These are phyloP conservation scores for Nycticorax nycticorax DNA, from an alignment of 2,113 vertebrate genomes.

Conservation along the genomic window DNA sequence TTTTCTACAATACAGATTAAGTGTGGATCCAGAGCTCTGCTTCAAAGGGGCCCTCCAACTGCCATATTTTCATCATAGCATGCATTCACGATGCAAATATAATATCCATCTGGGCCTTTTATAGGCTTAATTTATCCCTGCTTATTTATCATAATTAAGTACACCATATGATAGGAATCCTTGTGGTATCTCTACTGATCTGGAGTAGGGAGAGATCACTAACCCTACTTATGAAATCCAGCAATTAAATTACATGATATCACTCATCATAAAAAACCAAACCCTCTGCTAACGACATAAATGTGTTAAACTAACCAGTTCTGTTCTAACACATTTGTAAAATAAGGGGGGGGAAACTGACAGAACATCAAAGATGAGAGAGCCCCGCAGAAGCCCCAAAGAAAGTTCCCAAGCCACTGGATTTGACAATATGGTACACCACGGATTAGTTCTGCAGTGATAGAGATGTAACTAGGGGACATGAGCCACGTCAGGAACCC, in stretches of 20 bases:
- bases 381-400: background rate
- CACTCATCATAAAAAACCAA: constrained; percentile 17
- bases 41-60: constrained; percentile 38
- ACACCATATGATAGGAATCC: constrained; percentile 43
- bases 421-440: background rate
- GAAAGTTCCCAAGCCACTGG: background rate
- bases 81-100: constrained; percentile 30
- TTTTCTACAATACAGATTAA: constrained; percentile 47
- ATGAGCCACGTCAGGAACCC: rapidly evolving
- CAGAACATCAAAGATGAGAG: background rate
- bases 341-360: background rate
- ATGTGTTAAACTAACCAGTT: constrained; percentile 13
- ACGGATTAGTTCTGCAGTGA: background rate
- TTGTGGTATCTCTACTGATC: constrained; percentile 47
- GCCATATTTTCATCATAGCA: constrained; percentile 34
- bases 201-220: constrained; percentile 40
- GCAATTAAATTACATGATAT: constrained; percentile 43
- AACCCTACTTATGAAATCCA: constrained; percentile 42
- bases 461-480: background rate
- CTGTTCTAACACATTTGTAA: background rate
- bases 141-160: constrained; percentile 59
- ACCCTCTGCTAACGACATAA: constrained; percentile 14
- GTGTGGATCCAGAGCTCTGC: constrained; percentile 15
- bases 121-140: constrained; percentile 38
- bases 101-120: constrained; percentile 47